phyloP scores from a whole-genome alignment of 2,113 vertebrate genomes.

The Catharus fuscescens region DNA sequence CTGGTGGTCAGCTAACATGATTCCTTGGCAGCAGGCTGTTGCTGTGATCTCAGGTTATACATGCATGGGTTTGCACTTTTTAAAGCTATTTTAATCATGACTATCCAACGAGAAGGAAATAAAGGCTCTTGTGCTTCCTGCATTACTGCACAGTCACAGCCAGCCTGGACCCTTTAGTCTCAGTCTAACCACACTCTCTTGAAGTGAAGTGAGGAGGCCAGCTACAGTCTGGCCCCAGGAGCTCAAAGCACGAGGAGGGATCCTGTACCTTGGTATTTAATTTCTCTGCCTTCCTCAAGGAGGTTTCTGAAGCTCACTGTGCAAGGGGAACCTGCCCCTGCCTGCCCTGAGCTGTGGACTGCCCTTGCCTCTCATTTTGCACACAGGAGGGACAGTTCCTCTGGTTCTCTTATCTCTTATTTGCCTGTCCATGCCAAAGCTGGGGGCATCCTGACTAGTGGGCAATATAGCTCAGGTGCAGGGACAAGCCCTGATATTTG shows the following conservation, averaged over 20 bases:
- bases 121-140: background rate
- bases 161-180: background rate
- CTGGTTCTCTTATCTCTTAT: background rate
- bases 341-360: background rate
- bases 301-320: background rate
- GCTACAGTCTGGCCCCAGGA: background rate
- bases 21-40: background rate
- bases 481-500: background rate
- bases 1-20: background rate
- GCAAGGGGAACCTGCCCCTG: background rate
- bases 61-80: background rate
- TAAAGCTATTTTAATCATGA: background rate
- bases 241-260: background rate
- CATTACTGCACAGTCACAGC: fast-evolving
- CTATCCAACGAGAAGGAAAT: background rate
- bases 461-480: background rate
- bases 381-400: background rate
- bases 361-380: background rate
- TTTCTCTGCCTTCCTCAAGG: background rate
- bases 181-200: background rate
- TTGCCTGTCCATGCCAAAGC: background rate
- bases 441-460: background rate
- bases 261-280: background rate
- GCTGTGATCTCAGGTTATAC: background rate
- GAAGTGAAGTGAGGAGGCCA: background rate